Conservation (phyloP, 2,888 invertebrate genomes). For the Thelaira solivaga region DNA sequence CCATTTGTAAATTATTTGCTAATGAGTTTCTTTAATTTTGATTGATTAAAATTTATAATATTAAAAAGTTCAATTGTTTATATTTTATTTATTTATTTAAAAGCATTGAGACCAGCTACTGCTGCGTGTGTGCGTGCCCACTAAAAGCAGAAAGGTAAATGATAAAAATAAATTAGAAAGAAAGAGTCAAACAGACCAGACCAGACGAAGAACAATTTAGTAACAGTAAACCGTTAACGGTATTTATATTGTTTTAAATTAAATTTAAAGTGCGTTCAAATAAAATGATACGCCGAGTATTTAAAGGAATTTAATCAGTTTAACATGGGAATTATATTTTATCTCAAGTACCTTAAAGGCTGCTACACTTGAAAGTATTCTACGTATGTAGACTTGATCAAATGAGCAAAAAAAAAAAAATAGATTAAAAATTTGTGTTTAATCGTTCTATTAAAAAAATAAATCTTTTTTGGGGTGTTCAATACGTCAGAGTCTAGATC, state of each 20-base stretch:
- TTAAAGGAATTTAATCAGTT: constrained; percentile 12
- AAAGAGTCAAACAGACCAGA: constrained; percentile 8
- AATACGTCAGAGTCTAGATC: too few relatives aligned
- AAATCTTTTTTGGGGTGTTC: too few relatives aligned
- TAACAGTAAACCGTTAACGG: constrained; percentile 28
- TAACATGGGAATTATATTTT: too few relatives aligned
- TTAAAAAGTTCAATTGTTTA: neutral
- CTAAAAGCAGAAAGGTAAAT: neutral
- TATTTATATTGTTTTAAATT: constrained; percentile 15
- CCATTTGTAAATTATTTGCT: constrained; percentile 33
- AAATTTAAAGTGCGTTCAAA: neutral
- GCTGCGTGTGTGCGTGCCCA: too few relatives aligned
- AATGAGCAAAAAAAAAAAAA: too few relatives aligned
- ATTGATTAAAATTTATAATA: neutral
- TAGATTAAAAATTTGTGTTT: too few relatives aligned
- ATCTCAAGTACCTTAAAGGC: neutral
- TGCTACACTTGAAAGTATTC: too few relatives aligned
- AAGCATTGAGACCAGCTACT: constrained; percentile 13
- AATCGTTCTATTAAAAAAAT: too few relatives aligned
- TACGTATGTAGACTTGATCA: too few relatives aligned
- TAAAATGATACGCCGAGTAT: neutral
- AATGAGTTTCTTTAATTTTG: neutral
- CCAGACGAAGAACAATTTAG: neutral
- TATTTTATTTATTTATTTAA: neutral
- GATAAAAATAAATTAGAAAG: neutral